A percentile compares a stretch with the other conserved stretches of the same genome.
Conservation (phyloP, 2,888 invertebrate species). For the Lasioglossum morio region DNA sequence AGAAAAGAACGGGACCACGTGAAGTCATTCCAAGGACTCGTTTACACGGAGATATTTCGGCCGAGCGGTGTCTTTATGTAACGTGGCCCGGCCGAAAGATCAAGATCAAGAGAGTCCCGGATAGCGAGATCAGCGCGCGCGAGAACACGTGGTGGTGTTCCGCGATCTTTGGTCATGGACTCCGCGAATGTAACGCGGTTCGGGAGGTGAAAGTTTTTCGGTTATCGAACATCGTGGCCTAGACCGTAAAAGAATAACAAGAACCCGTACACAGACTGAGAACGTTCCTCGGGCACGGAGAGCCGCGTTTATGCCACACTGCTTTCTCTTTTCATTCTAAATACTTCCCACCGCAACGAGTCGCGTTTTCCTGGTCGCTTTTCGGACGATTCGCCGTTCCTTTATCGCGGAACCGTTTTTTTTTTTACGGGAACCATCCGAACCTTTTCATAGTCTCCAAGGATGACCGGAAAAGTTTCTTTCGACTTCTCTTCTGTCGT, state of each 20-base stretch:
- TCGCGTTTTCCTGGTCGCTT: constrained; percentile 26
- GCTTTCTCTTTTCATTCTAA: constrained; percentile 71
- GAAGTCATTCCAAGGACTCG: not conserved
- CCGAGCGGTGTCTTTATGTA: constrained; percentile 52
- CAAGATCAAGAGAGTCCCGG: constrained; percentile 59
- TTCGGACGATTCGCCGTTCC: not conserved
- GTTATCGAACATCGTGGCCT: constrained; percentile 80
- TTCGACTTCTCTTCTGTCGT: not conserved
- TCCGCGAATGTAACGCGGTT: constrained; percentile 53
- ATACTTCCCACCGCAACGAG: constrained; percentile 31
- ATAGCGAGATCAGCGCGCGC: constrained; percentile 3
- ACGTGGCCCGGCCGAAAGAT: constrained; percentile 58
- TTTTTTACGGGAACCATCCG: not conserved
- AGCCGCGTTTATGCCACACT: constrained; percentile 46
- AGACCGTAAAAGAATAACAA: constrained; percentile 77
- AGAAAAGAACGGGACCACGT: not conserved
- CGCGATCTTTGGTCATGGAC: constrained; percentile 69
- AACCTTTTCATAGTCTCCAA: not conserved
- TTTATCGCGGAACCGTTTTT: not conserved
- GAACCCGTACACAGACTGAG: constrained; percentile 48
- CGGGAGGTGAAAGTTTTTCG: constrained; percentile 81
- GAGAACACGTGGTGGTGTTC: constrained; percentile 27
- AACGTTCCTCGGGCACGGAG: constrained; percentile 47
- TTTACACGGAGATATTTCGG: constrained; percentile 47
- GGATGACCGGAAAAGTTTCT: not conserved